Evolutionary conservation across 2,797 vertebrate genomes (phyloP).

Genomic region (Gymnothorax reevesii): DNA sequence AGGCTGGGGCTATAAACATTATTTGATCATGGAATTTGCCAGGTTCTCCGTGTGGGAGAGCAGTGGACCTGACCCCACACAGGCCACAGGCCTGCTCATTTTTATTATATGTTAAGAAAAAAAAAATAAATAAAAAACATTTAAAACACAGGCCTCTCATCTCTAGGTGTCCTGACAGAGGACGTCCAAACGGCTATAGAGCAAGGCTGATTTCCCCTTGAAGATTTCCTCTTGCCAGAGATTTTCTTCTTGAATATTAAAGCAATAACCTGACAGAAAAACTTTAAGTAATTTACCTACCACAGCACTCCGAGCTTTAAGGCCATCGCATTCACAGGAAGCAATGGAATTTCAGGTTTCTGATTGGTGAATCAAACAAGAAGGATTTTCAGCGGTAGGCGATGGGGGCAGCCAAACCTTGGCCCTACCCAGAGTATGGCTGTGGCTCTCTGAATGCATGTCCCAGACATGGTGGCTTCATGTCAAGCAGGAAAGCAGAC

Average conservation of each 20-base stretch:
- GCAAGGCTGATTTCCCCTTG: background rate
- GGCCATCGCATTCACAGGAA: background rate
- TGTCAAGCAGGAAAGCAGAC: constrained; percentile 21
- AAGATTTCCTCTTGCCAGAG: background rate
- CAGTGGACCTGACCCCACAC: background rate
- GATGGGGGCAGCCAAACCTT: background rate
- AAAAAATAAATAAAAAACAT: background rate
- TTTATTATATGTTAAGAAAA: background rate
- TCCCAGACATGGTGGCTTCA: constrained; percentile 18
- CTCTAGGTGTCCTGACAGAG: constrained; percentile 3
- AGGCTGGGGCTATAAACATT: background rate
- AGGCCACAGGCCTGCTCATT: background rate
- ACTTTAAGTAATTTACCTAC: background rate
- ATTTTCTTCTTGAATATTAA: background rate
- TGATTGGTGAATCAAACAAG: background rate
- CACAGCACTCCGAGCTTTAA: background rate
- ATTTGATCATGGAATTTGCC: constrained; percentile 7
- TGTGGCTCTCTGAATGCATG: background rate
- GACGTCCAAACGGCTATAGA: background rate
- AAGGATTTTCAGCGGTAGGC: background rate
- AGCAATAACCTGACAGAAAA: background rate
- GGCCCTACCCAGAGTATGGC: background rate
- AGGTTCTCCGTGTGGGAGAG: background rate
- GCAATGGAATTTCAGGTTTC: background rate
- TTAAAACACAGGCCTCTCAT: background rate